A percentile compares a stretch with the other conserved stretches of the same genome.
phyloP scores from a whole-genome alignment of 2,113 vertebrate genomes.

The Bungarus multicinctus region DNA sequence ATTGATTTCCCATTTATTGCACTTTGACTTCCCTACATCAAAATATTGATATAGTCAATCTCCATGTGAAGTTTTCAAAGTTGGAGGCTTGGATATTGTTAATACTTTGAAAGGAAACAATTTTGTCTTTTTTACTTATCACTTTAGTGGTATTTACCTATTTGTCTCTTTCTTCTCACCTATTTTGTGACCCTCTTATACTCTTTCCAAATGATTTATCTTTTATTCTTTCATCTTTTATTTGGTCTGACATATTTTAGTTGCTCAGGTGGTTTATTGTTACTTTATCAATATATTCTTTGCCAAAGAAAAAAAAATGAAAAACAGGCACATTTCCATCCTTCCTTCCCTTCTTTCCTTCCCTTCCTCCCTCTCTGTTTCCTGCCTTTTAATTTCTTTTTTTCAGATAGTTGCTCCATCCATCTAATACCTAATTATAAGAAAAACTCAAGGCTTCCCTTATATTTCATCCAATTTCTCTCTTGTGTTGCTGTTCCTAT shows the following conservation, averaged over 20 bases:
- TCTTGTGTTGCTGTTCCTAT: not conserved
- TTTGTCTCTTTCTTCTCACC: too few relatives aligned
- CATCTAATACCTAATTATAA: not conserved
- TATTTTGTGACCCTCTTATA: not conserved
- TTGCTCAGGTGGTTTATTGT: not conserved
- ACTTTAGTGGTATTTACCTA: not conserved
- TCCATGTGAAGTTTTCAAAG: conserved; percentile 9
- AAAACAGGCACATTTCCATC: not conserved
- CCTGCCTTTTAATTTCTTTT: not conserved
- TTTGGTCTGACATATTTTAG: not conserved
- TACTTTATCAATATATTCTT: not conserved
- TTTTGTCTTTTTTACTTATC: not conserved
- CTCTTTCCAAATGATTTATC: not conserved
- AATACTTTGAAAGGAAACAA: not conserved
- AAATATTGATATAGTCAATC: conserved; percentile 6
- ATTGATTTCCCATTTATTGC: not conserved
- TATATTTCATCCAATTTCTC: not conserved
- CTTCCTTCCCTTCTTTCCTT: not conserved
- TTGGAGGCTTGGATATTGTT: not conserved
- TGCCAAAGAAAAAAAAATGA: not conserved
- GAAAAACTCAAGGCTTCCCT: not conserved
- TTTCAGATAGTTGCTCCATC: not conserved
- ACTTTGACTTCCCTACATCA: not conserved
- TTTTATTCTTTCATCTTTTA: not conserved
- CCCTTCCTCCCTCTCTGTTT: too few relatives aligned